Percentiles rank a stretch among this genome's conserved stretches.
Evolutionary conservation across 2,797 vertebrate genomes (phyloP).

Genomic region (Oreortyx pictus): DNA sequence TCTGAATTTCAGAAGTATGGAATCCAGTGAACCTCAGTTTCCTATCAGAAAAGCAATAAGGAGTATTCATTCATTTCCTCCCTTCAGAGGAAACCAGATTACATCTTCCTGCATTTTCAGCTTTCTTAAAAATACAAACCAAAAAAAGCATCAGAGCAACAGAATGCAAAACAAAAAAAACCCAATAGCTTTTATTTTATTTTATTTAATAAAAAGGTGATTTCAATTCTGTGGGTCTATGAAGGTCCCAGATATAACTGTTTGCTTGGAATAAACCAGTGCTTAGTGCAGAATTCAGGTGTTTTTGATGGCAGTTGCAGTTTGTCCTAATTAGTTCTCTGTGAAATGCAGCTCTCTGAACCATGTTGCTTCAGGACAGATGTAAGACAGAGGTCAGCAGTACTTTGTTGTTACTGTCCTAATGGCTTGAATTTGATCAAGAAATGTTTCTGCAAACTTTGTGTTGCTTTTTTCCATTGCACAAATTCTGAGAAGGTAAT

Average conservation of each 20-base stretch:
- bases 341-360: neutral
- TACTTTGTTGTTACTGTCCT: accelerated
- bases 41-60: neutral
- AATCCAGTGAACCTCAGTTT: neutral
- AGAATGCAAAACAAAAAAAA: too few relatives aligned
- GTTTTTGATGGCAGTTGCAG: accelerated
- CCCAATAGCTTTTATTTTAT: too few relatives aligned
- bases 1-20: neutral
- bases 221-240: neutral
- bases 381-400: neutral
- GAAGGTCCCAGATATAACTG: neutral
- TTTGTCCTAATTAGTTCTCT: neutral
- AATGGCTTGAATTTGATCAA: neutral
- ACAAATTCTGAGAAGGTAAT: neutral
- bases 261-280: neutral
- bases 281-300: neutral
- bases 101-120: accelerated
- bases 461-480: neutral
- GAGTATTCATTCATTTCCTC: neutral
- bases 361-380: neutral
- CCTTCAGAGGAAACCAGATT: neutral
- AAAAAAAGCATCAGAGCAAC: too few relatives aligned
- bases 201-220: neutral
- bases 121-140: neutral
- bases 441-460: neutral